Conservation (phyloP, 2,888 invertebrate genomes). For the Drosophila kuntzei region DNA sequence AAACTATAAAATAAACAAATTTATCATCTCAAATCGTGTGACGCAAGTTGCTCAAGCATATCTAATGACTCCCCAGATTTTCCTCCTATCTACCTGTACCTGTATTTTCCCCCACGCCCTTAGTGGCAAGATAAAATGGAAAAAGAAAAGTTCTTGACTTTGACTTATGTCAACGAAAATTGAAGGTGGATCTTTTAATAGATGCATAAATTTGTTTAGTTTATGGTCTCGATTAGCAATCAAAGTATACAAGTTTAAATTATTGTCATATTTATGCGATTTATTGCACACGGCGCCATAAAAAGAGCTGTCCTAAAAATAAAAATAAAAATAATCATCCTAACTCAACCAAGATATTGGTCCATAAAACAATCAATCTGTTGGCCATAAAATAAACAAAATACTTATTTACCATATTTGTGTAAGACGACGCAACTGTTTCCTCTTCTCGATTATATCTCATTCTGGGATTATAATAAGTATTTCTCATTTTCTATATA, state of each 20-base stretch:
- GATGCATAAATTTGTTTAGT: slow-evolving; percentile 36
- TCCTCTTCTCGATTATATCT: slow-evolving; percentile 34
- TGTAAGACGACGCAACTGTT: slow-evolving; percentile 23
- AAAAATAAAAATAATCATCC: slow-evolving; percentile 26
- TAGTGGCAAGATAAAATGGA: slow-evolving; percentile 3
- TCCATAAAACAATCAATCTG: slow-evolving; percentile 68
- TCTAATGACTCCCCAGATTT: slow-evolving; percentile 37
- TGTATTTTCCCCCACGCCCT: slow-evolving; percentile 4
- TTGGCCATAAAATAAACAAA: slow-evolving; percentile 57
- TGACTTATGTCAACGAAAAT: slow-evolving; percentile 50
- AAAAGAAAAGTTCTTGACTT: slow-evolving; percentile 67
- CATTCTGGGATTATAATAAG: slow-evolving; percentile 46
- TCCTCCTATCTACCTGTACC: slow-evolving; percentile 3
- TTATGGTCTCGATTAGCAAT: slow-evolving; percentile 37
- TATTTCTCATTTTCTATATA: slow-evolving; percentile 14
- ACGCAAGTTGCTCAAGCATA: slow-evolving; percentile 66
- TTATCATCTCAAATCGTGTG: slow-evolving; percentile 72
- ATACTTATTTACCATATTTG: slow-evolving; percentile 39
- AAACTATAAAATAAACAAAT: slow-evolving; percentile 72
- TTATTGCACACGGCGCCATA: slow-evolving; percentile 77
- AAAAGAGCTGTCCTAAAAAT: slow-evolving; percentile 16
- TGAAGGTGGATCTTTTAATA: slow-evolving; percentile 41
- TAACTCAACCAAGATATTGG: slow-evolving; percentile 2
- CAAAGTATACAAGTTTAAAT: slow-evolving; percentile 19
- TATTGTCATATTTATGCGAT: slow-evolving; percentile 55